These are phyloP conservation scores for Diplogasteroides magnus DNA, from an alignment of 1,140 invertebrate species.

Conservation along the genomic window DNA sequence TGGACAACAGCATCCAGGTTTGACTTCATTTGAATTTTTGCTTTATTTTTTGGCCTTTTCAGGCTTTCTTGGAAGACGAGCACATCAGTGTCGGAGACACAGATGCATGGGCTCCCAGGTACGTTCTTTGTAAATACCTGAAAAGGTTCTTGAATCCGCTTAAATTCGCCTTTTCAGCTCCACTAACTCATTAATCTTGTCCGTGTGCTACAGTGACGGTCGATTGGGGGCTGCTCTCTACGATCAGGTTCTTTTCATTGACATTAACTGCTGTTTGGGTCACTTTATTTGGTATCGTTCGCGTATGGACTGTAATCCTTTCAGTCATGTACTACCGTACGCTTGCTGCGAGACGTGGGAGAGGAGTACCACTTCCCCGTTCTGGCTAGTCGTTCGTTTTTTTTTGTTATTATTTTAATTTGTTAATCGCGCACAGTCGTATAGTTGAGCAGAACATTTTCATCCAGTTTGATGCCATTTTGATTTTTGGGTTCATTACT, in stretches of 20 bases:
- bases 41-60: too few species aligned
- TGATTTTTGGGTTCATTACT: too few species aligned
- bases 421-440: too few species aligned
- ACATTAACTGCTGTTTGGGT: background rate
- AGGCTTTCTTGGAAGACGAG: too few species aligned
- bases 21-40: too few species aligned
- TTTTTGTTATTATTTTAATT: background rate
- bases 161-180: too few species aligned
- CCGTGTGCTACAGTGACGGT: background rate
- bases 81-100: too few species aligned
- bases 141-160: too few species aligned
- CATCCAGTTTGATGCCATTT: too few species aligned
- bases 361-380: background rate
- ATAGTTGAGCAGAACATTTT: background rate
- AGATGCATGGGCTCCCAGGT: too few species aligned
- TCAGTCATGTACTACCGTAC: background rate
- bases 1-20: too few species aligned
- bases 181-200: background rate
- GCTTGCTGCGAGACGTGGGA: background rate
- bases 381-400: background rate
- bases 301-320: background rate
- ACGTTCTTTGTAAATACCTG: too few species aligned
- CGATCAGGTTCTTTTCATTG: background rate
- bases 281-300: background rate
- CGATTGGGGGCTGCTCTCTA: background rate